Percentiles rank a stretch among this genome's conserved stretches.
These are phyloP conservation scores for Myathropa florea DNA, from an alignment of 2,888 invertebrate species.

Conservation along the genomic window DNA sequence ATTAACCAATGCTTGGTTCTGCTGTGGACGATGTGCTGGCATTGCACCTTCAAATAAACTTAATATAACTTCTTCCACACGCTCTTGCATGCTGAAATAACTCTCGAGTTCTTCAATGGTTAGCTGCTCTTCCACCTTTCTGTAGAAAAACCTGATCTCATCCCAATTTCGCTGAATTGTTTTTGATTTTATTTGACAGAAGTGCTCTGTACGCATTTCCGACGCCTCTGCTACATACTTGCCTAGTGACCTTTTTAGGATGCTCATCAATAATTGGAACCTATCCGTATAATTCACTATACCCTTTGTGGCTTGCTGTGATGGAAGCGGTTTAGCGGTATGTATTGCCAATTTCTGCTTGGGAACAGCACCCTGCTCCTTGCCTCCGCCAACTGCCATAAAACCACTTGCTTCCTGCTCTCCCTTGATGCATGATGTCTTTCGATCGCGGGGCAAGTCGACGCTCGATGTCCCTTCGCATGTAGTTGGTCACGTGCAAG, in stretches of 20 bases:
- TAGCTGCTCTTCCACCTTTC: neutral
- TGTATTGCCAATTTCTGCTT: neutral
- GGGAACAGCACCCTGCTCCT: neutral
- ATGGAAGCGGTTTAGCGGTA: neutral
- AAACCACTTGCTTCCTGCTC: neutral
- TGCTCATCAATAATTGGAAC: neutral
- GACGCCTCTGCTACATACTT: too few species aligned
- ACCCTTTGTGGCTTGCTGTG: neutral
- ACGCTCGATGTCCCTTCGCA: neutral
- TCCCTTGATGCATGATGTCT: too few species aligned
- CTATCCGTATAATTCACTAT: neutral
- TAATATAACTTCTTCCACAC: neutral
- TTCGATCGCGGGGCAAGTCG: too few species aligned
- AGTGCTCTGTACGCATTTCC: neutral
- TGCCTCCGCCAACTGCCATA: neutral
- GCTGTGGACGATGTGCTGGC: neutral
- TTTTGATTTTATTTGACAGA: slow-evolving; percentile 1
- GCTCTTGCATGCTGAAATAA: neutral
- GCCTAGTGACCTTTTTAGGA: neutral
- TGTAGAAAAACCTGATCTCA: neutral
- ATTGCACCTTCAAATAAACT: neutral
- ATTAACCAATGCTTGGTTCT: neutral
- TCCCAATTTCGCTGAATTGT: neutral
- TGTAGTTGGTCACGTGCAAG: too few species aligned
- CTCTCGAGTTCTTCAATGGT: neutral